Base-by-base conservation (phyloP, 2,888 invertebrate genomes). In the Octonoba sinensis region DNA sequence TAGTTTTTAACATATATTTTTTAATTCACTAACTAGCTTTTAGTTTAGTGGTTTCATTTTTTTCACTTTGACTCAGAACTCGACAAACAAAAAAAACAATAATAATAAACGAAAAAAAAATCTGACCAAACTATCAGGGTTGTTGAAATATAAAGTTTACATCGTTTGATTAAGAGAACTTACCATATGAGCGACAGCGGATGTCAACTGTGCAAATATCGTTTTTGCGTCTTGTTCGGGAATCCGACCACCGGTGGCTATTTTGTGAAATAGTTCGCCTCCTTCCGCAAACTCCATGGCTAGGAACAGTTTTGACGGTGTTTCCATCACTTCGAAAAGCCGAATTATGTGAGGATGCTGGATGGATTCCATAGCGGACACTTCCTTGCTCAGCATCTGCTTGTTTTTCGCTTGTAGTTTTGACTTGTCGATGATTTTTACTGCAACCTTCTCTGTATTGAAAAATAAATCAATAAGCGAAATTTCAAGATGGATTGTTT, bases 171-270 rank as follows among this genome's bases (percentile, higher is more conserved):
- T 27, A 6, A 27, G 22, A 56, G 3, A 1, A 85, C 89, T 89
- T 87, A 94, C 94, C 92, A 94, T 91, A 87, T 94, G 93, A 85
- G 92, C 90, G 46, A 94, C 91, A 78, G 93, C 94, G 67, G 93
- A 91, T 54, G 93, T 89, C 84, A 94, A 90, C 89, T 94, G 94
- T 84, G 92, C 91, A 87, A 92, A 93, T 44, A 93, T 88, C 44
- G 89, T 89, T 86, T 91, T 91, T 18, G 93, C 92, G 85, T 92
- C 92, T 27, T 88, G 87, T 88, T 94, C 94, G 12, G 90, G 89
- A 85, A 94, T 88, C 85, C 91, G 91, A 20, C 93, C 93, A 73
- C 92, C 91, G 85, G 91, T 91, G 69, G 92, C 92, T 79, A 94
- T 91, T 87, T 91, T 92, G 86, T 92, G 91, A 88, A 93, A 93